phyloP scores from a whole-genome alignment of 2,797 vertebrate genomes.

The Enteromius fasciolatus region DNA sequence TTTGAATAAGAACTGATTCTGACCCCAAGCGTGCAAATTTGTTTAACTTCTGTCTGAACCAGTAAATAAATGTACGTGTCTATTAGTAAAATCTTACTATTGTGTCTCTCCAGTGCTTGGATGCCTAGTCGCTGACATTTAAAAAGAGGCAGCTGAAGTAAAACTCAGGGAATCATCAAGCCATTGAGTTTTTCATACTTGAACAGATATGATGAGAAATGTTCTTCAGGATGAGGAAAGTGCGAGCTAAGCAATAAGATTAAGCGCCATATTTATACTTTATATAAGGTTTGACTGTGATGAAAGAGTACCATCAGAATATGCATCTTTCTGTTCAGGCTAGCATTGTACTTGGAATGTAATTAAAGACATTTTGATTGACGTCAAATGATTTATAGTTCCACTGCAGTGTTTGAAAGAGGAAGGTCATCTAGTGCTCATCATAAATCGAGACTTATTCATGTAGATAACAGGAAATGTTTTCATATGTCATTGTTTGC shows the following conservation, averaged over 20 bases:
- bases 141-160: slow-evolving; percentile 8
- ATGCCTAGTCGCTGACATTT: slow-evolving; percentile 35
- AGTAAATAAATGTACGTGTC: slow-evolving; percentile 36
- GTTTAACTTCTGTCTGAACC: slow-evolving; percentile 7
- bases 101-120: slow-evolving; percentile 37
- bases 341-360: slow-evolving; percentile 5
- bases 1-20: neutral
- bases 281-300: slow-evolving; percentile 18
- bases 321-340: neutral
- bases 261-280: neutral
- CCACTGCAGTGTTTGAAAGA: neutral
- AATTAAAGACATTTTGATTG: slow-evolving; percentile 26
- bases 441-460: slow-evolving; percentile 40
- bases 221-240: slow-evolving; percentile 17
- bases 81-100: slow-evolving; percentile 19
- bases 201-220: slow-evolving; percentile 19
- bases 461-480: slow-evolving; percentile 45
- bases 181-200: slow-evolving; percentile 11
- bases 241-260: neutral
- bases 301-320: neutral
- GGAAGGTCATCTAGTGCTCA: slow-evolving; percentile 34
- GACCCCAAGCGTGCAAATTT: neutral
- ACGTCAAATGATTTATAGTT: slow-evolving; percentile 19
- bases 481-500: slow-evolving; percentile 53
- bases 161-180: slow-evolving; percentile 19